Conservation (phyloP, 2,888 invertebrate genomes). For the Dicranocentrus wangi region DNA sequence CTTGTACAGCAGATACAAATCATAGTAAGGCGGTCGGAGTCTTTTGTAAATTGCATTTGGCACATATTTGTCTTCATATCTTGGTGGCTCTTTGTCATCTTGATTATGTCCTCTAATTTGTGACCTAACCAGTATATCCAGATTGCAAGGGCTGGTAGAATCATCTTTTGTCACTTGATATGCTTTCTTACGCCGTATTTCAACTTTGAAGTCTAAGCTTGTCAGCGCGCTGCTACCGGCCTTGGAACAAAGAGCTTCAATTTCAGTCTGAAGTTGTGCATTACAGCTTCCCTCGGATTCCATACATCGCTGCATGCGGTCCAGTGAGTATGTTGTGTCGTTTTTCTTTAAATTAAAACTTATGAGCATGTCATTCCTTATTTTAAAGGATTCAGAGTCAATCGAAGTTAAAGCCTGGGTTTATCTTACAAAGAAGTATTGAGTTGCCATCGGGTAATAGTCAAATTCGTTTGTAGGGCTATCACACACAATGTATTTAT, state of each 20-base stretch:
- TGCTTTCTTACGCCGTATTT: background rate
- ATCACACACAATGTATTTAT: background rate
- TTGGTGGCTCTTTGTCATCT: background rate
- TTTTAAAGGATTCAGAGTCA: background rate
- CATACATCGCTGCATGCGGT: background rate
- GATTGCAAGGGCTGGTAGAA: background rate
- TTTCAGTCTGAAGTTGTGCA: background rate
- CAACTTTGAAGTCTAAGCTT: background rate
- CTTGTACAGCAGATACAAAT: slow-evolving; percentile 3
- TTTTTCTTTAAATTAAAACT: background rate
- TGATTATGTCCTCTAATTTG: background rate
- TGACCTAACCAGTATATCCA: background rate
- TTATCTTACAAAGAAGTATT: background rate
- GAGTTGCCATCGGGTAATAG: background rate
- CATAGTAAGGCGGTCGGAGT: background rate
- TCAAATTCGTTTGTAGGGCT: background rate
- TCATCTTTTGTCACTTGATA: background rate
- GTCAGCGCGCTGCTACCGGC: too few species aligned
- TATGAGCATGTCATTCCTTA: background rate
- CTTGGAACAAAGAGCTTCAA: background rate
- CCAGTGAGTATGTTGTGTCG: background rate
- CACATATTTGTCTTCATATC: background rate
- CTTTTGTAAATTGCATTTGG: background rate
- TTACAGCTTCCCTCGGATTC: background rate
- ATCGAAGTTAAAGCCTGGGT: too few species aligned